Evolutionary conservation across 2,888 invertebrate species (phyloP), one percentile per base, ranked within the genome.

Genomic region (Drosophila eohydei): DNA sequence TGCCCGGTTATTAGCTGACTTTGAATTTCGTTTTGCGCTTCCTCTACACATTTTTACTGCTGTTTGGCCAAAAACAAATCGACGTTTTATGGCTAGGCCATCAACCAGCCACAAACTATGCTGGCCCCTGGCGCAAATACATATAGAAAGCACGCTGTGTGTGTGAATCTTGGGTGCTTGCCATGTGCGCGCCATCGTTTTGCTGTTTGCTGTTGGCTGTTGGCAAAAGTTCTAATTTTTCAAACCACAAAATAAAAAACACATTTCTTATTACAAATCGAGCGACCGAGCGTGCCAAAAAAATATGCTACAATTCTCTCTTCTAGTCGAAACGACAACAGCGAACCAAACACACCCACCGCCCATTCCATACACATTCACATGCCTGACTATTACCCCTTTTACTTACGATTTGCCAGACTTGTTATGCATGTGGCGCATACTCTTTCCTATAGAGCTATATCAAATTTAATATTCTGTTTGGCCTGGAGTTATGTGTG

Each of bases 141-240:
- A 58, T 34, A 34, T 9, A 34, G 2, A 43, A 21, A 21, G 1
- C n/a, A 9, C 30, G 4, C 28, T 48, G 28, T 46, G 55, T 74
- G 56, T 66, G 55, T 70, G 54, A 55, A 36, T 36, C 41, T 83
- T 84, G 89, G 89, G 76, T 55, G 54, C 62, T 59, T 89, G 83
- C 83, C 83, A 83, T 83, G 66, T 61, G 61, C 61, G 64, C 64
- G 61, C 72, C 66, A 76, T 78, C 78, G 81, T 69, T 73, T 64
- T 66, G 54, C 78, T 62, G 60, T 71, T 44, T 50, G 11, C 44
- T 43, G 43, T 9, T 88, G 89, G 79, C 67, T 72, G 64, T 73
- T 88, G 89, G 89, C 84, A 83, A 81, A 86, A 87, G 85, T 81
- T 83, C 89, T 75, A 83, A 89, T 83, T 83, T 83, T 89, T 89